Percentiles rank a stretch among this genome's conserved stretches.
Evolutionary conservation across 1,140 invertebrate genomes (phyloP).

Genomic region (Mizuhopecten yessoensis): DNA sequence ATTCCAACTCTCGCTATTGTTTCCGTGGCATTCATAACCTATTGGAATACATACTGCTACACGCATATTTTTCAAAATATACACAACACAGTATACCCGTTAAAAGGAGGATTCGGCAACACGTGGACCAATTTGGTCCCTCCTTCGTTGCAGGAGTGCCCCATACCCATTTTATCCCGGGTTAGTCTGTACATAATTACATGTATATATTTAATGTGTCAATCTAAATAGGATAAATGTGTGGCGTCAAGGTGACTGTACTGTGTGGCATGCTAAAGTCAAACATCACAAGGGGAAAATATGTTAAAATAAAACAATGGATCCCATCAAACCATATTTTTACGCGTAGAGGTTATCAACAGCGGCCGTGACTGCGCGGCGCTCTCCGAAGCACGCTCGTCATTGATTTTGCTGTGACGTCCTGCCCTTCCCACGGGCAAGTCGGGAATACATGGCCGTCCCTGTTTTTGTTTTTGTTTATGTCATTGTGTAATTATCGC

Average conservation of each 20-base stretch:
- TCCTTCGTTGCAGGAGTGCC: too few species aligned
- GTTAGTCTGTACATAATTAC: too few species aligned
- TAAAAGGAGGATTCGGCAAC: too few species aligned
- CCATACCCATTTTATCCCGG: too few species aligned
- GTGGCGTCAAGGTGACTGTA: too few species aligned
- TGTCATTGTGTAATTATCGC: conserved; percentile 13
- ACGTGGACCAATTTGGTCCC: too few species aligned
- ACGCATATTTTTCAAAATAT: too few species aligned
- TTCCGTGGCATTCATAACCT: background rate
- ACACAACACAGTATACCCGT: too few species aligned
- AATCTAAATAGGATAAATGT: too few species aligned
- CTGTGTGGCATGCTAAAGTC: background rate
- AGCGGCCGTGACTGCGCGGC: background rate
- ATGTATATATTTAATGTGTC: too few species aligned
- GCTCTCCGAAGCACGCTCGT: background rate
- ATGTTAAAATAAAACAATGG: conserved; percentile 14
- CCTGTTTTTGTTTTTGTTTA: conserved; percentile 40
- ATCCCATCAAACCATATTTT: background rate
- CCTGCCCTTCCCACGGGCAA: background rate
- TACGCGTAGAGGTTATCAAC: background rate
- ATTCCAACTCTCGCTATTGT: conserved; percentile 15
- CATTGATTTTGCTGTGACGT: conserved; percentile 11
- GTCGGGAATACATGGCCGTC: background rate
- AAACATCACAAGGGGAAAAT: background rate
- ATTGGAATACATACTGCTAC: background rate